A percentile compares a stretch with the other conserved stretches of the same genome.
These are phyloP conservation scores for Drosophila saltans DNA, from an alignment of 1,140 invertebrate genomes.

Conservation along the genomic window DNA sequence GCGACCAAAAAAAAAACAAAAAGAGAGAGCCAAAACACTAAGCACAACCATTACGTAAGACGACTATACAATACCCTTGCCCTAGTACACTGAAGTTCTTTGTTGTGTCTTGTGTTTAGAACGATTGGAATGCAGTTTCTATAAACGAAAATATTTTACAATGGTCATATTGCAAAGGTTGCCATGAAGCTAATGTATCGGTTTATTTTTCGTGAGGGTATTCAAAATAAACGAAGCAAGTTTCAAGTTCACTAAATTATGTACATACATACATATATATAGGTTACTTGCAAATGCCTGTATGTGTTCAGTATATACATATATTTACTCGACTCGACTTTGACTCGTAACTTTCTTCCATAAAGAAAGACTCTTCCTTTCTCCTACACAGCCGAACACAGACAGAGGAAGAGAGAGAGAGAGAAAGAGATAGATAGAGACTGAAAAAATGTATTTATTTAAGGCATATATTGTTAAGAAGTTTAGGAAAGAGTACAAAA, in stretches of 20 bases:
- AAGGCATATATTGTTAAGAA: constrained; percentile 64
- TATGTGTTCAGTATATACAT: constrained; percentile 62
- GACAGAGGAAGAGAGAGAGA: not conserved
- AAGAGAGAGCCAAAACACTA: too few relatives aligned
- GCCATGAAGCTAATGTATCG: not conserved
- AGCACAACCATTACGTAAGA: not conserved
- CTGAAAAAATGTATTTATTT: constrained; percentile 65
- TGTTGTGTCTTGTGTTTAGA: too few relatives aligned
- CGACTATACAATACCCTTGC: constrained; percentile 3
- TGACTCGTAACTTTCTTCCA: constrained; percentile 61
- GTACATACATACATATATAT: constrained; percentile 55
- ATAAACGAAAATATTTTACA: too few relatives aligned
- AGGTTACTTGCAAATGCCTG: constrained; percentile 16
- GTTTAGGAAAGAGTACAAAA: constrained; percentile 26
- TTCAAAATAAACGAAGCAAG: constrained; percentile 39
- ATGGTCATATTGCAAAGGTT: too few relatives aligned
- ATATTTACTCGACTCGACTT: constrained; percentile 49
- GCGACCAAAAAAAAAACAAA: not conserved
- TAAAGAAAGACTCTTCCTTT: constrained; percentile 53
- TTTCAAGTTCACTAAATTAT: constrained; percentile 81
- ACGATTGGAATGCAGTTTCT: too few relatives aligned
- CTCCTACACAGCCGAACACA: constrained; percentile 1
- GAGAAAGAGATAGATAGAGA: not conserved
- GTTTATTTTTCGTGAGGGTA: not conserved
- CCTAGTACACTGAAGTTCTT: too few relatives aligned